Evolutionary conservation across 1,140 invertebrate species (phyloP), one percentile per base, ranked within the genome.

Genomic region (Macrobrachium rosenbergii): DNA sequence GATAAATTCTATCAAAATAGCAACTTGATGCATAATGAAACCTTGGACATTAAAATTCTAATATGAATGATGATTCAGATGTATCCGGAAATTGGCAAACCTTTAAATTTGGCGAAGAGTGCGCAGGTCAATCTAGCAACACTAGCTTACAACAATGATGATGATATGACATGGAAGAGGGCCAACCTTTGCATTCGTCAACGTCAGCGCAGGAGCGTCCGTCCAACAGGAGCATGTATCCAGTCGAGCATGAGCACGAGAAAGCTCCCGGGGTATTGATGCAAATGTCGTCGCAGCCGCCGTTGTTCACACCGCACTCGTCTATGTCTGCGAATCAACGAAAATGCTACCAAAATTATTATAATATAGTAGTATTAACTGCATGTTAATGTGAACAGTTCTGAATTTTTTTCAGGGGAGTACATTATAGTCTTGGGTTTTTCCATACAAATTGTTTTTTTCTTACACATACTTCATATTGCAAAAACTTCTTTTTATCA

Each of bases 171-270:
- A n/a, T 45, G 8, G 52, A 52, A 52, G 52, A 84, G 45, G n/a
- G 10, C 87, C 58, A 14, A 89, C 89, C 88, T 88, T 94, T 94
- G 89, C 96, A 97, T 92, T 97, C 96, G 91, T 97, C 95, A 7
- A 95, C 91, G 90, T 93, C 93, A 82, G 91, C 90, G 88, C 92
- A 93, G 37, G 90, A 92, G 72, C 92, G 90, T 19, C 92, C 92
- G 89, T 93, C 92, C 89, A 91, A 89, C n/a, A 92, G 90, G 17
- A 93, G 91, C 91, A 92, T 91, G 86, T 92, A 92, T 2, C 92
- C 92, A 17, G 90, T 88, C 77, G 89, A 91, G 87, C 90, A 91
- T 23, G 90, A 89, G 87, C 90, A 92, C 59, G 90, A 91, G 84
- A 89, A 91, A 73, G 79, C 83, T 19, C 95, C 95, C 0, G 93